Percentiles rank a stretch among this genome's conserved stretches.
phyloP scores from a whole-genome alignment of 2,888 invertebrate genomes.

The Perizoma flavofasciatum region DNA sequence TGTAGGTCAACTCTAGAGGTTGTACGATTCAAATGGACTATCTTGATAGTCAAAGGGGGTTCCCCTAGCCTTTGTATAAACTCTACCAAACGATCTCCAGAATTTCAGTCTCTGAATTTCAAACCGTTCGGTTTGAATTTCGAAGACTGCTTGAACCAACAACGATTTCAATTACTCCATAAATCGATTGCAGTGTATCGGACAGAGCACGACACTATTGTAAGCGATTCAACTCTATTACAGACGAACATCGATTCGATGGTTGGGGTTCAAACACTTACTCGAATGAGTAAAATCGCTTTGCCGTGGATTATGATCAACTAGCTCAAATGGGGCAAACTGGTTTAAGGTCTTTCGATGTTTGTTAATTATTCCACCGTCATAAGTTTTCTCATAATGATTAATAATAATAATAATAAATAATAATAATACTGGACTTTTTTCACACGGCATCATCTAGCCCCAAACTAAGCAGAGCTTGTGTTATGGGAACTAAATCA shows the following conservation, averaged over 20 bases:
- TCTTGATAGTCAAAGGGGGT: conserved; percentile 3
- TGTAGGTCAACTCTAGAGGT: no score
- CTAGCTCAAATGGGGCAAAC: conserved; percentile 8
- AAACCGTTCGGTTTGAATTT: neutral
- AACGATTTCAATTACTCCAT: conserved; percentile 34
- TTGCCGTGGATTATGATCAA: conserved; percentile 26
- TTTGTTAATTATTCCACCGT: no score
- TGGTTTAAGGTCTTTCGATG: no score
- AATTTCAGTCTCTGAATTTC: conserved; percentile 15
- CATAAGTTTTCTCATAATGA: no score
- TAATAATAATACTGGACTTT: no score
- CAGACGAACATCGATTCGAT: conserved; percentile 3
- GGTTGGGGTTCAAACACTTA: conserved; percentile 21
- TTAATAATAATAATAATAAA: no score
- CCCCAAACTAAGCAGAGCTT: no score
- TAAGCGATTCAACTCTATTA: conserved; percentile 38
- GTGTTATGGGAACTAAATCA: no score
- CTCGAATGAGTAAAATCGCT: conserved; percentile 24
- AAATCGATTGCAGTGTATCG: conserved; percentile 26
- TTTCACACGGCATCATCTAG: no score
- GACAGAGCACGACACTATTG: conserved; percentile 23
- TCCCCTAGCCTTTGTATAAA: neutral
- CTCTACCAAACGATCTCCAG: conserved; percentile 10
- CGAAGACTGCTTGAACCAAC: conserved; percentile 22
- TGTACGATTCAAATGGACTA: neutral